These are phyloP conservation scores for Characodon lateralis DNA, from an alignment of 2,797 vertebrate species.

Conservation along the genomic window DNA sequence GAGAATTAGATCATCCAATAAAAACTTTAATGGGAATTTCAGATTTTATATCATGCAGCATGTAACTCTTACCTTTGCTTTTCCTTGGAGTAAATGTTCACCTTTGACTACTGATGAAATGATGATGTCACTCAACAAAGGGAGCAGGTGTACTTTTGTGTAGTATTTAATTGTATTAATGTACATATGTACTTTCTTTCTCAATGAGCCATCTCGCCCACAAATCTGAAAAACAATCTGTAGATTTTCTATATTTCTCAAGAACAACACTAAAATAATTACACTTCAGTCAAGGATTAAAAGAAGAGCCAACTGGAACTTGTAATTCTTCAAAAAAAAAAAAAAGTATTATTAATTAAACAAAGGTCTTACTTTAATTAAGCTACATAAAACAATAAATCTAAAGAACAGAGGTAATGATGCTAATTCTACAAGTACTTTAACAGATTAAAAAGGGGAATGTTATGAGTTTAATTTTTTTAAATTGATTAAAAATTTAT, in stretches of 20 bases:
- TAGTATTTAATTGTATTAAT: background rate
- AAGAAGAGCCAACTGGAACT: background rate
- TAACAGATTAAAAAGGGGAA: background rate
- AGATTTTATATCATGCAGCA: constrained; percentile 45
- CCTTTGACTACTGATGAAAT: constrained; percentile 33
- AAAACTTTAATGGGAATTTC: constrained; percentile 51
- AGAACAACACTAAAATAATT: background rate
- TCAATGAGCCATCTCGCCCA: background rate
- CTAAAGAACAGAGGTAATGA: background rate
- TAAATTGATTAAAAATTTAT: background rate
- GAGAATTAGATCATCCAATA: constrained; percentile 74
- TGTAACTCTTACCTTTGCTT: constrained; percentile 44
- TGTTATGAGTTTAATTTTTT: background rate
- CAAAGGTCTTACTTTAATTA: background rate
- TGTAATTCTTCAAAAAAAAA: background rate
- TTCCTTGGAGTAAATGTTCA: constrained; percentile 22
- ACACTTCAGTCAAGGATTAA: background rate
- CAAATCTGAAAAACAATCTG: background rate
- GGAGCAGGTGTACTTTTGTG: constrained; percentile 25
- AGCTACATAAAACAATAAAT: background rate
- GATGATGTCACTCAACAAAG: constrained; percentile 8
- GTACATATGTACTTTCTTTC: background rate
- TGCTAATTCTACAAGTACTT: background rate
- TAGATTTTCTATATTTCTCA: background rate
- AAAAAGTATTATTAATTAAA: background rate